Conservation (phyloP, 2,113 vertebrate species). For the Lepus europaeus region DNA sequence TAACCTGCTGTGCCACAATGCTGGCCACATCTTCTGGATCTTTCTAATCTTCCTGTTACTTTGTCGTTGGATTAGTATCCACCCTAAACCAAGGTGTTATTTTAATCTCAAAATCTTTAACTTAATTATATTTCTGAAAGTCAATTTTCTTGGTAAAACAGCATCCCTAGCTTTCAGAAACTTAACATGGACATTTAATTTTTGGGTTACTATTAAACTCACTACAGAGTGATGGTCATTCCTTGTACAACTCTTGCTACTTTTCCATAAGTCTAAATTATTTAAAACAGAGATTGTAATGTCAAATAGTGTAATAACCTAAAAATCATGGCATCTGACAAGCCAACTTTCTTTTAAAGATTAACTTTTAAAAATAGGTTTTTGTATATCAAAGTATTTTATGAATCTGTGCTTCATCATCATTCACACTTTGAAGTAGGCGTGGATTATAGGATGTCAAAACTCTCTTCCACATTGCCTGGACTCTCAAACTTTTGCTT, state of each 20-base stretch:
- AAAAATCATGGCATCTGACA: neutral
- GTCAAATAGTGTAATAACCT: neutral
- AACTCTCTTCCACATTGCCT: constrained; percentile 26
- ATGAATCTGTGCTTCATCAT: neutral
- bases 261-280: neutral
- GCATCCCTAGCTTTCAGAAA: neutral
- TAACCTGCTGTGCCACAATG: no score
- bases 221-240: neutral
- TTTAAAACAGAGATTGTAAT: neutral
- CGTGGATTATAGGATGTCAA: constrained; percentile 24
- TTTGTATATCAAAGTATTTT: neutral
- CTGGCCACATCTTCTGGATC: neutral
- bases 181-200: neutral
- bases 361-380: neutral
- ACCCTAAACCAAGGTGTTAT: neutral
- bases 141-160: neutral
- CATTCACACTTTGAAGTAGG: constrained; percentile 28
- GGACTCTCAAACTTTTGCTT: constrained; percentile 36
- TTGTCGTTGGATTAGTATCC: neutral
- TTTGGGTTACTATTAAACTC: neutral
- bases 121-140: neutral
- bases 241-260: neutral
- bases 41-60: neutral
- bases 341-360: constrained; percentile 9
- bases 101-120: neutral